These are phyloP conservation scores for Hirtodrosophila duncani DNA, from an alignment of 2,888 invertebrate species.

Conservation along the genomic window DNA sequence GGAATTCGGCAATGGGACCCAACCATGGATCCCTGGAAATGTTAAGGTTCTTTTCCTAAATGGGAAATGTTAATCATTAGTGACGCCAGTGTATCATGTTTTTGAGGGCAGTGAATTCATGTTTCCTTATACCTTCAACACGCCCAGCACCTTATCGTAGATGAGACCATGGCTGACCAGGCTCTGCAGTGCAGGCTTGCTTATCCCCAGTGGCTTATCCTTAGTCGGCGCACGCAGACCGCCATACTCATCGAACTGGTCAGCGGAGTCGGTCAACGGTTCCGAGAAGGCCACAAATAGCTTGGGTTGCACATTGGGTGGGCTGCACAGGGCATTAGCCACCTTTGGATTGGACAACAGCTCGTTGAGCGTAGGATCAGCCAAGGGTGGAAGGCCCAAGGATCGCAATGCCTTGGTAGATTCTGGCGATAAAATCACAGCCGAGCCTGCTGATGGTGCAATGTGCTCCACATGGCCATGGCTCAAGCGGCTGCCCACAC, in stretches of 20 bases:
- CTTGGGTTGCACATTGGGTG: constrained; percentile 51
- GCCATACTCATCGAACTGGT: constrained; percentile 50
- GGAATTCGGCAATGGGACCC: constrained; percentile 81
- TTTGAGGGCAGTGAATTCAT: too few species aligned
- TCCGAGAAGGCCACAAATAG: constrained; percentile 73
- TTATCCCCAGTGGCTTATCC: constrained; percentile 80
- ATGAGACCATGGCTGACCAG: constrained; percentile 81
- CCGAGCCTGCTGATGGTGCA: background rate
- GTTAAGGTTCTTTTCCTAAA: constrained; percentile 80
- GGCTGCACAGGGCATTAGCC: constrained; percentile 49
- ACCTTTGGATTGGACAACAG: constrained; percentile 68
- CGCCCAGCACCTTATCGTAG: constrained; percentile 81
- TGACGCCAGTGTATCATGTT: too few species aligned
- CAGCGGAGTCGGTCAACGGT: constrained; percentile 58
- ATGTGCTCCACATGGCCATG: constrained; percentile 76
- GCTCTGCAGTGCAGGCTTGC: constrained; percentile 81
- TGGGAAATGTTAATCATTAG: too few species aligned
- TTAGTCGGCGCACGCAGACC: constrained; percentile 48
- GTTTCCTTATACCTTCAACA: constrained; percentile 80
- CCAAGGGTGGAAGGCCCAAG: constrained; percentile 51
- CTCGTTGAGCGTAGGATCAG: constrained; percentile 58
- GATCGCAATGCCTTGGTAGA: constrained; percentile 35
- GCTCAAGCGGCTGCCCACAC: constrained; percentile 79
- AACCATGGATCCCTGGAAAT: constrained; percentile 81
- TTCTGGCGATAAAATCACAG: background rate